These are phyloP conservation scores for Sipha flava DNA, from an alignment of 1,140 invertebrate species.

Conservation along the genomic window DNA sequence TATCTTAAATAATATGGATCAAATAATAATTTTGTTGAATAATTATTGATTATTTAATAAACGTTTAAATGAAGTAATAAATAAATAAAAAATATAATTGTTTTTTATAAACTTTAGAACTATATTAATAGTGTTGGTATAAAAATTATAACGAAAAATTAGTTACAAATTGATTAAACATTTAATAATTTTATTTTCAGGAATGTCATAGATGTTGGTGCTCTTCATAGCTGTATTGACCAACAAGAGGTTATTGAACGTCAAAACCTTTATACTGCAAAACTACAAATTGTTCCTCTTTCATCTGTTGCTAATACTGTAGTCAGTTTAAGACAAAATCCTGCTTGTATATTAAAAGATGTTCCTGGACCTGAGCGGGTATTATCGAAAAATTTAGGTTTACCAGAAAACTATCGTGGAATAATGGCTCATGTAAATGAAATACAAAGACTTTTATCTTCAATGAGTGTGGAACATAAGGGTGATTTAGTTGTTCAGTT, in stretches of 20 bases:
- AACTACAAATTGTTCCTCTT: constrained; percentile 40
- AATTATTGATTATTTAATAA: too few species aligned
- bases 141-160: too few species aligned
- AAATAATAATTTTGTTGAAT: too few species aligned
- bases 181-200: constrained; percentile 46
- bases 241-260: constrained; percentile 71
- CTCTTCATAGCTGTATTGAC: constrained; percentile 61
- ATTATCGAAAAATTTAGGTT: background rate
- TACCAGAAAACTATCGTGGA: constrained; percentile 5
- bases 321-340: background rate
- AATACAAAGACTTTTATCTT: constrained; percentile 10
- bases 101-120: too few species aligned
- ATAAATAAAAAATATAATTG: too few species aligned
- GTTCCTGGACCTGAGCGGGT: constrained; percentile 6
- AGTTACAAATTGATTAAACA: too few species aligned
- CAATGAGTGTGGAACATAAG: constrained; percentile 64
- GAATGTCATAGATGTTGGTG: constrained; percentile 75
- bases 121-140: too few species aligned
- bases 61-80: too few species aligned
- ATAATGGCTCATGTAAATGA: constrained; percentile 2
- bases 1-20: too few species aligned
- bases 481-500: constrained; percentile 74
- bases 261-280: constrained; percentile 57
- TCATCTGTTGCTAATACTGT: constrained; percentile 17
- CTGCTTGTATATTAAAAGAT: constrained; percentile 2